Conservation (phyloP, 2,113 vertebrate species). For the Hystrix cristata region DNA sequence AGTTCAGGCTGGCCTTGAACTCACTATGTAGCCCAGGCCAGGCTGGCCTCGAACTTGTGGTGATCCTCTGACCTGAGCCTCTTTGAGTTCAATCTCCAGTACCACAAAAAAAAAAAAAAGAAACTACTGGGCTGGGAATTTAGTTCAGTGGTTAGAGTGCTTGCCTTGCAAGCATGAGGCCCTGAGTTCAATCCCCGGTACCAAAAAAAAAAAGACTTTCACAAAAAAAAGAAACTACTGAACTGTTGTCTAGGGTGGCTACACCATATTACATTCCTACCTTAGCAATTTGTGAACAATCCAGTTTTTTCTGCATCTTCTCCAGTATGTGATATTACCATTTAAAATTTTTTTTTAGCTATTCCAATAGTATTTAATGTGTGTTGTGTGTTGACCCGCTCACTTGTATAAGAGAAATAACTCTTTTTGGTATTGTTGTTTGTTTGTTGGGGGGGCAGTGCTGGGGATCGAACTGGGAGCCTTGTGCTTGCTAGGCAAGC, state of each 20-base stretch:
- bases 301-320: not conserved
- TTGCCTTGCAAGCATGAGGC: no score
- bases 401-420: conserved; percentile 35
- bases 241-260: not conserved
- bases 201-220: not conserved
- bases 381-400: not conserved
- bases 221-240: not conserved
- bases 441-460: no score
- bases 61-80: no score
- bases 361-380: not conserved
- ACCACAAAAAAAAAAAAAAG: no score
- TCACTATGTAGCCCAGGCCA: no score
- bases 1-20: no score
- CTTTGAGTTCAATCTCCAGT: no score
- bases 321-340: not conserved
- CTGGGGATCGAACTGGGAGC: not conserved
- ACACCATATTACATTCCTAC: conserved; percentile 9
- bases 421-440: not conserved
- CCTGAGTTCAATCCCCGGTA: not conserved
- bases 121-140: no score
- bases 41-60: no score
- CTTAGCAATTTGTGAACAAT: not conserved
- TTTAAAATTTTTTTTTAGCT: not conserved
- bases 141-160: no score
- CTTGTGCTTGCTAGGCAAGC: not conserved